Conservation (phyloP, 2,888 invertebrate genomes). For the Dione vanillae region DNA sequence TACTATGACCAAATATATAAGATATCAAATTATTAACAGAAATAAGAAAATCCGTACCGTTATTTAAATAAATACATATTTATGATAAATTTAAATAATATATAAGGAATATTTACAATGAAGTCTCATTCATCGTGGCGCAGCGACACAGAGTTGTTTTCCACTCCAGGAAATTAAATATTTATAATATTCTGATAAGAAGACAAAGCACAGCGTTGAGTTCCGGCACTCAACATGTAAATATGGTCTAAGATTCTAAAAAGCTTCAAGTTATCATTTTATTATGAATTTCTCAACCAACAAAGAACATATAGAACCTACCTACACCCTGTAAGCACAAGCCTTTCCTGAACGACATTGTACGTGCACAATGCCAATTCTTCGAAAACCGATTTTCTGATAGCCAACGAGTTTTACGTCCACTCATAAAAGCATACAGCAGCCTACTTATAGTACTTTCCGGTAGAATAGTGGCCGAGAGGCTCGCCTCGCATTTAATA, state of each 20-base stretch:
- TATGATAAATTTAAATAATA: too few species aligned
- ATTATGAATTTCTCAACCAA: too few species aligned
- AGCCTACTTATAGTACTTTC: conserved; percentile 25
- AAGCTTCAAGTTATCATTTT: too few species aligned
- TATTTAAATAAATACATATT: too few species aligned
- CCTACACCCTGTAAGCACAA: background rate
- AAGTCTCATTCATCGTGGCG: too few species aligned
- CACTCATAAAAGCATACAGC: conserved; percentile 42
- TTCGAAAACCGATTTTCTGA: conserved; percentile 31
- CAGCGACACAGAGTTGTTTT: too few species aligned
- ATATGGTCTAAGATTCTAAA: too few species aligned
- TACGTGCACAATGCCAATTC: conserved; percentile 30
- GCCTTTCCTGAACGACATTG: conserved; percentile 18
- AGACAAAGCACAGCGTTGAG: background rate
- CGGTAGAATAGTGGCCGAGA: conserved; percentile 1
- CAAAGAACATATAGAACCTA: conserved; percentile 7
- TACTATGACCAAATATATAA: too few species aligned
- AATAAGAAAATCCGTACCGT: too few species aligned
- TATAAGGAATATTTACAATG: too few species aligned
- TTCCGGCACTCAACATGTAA: background rate
- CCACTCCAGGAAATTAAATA: background rate
- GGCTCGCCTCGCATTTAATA: conserved; percentile 15
- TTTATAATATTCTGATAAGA: background rate
- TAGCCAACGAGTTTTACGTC: conserved; percentile 34
- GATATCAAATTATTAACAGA: too few species aligned